Evolutionary conservation across 2,888 invertebrate species (phyloP).

Genomic region (Neria commutata): DNA sequence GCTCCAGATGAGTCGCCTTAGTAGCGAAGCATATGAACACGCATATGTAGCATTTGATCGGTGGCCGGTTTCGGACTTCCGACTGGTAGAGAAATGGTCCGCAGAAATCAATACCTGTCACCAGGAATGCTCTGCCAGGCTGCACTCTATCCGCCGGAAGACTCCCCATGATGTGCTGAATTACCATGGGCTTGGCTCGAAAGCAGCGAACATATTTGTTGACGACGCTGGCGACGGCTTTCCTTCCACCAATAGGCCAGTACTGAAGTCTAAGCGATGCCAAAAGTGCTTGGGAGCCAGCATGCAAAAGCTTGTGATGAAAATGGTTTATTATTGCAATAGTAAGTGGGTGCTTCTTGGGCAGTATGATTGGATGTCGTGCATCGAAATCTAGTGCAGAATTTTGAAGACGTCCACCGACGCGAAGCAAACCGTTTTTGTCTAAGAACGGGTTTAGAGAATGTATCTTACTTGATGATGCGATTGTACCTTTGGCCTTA

Average conservation of each 20-base stretch:
- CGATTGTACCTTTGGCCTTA: not conserved
- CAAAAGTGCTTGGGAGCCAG: not conserved
- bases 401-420: slow-evolving; percentile 5
- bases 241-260: slow-evolving; percentile 18
- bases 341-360: not conserved
- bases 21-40: slow-evolving; percentile 4
- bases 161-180: not conserved
- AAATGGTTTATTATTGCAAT: not conserved
- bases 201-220: slow-evolving; percentile 9
- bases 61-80: not conserved
- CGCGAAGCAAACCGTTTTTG: not conserved
- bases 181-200: not conserved
- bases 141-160: slow-evolving; percentile 3
- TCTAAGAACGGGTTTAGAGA: slow-evolving; percentile 7
- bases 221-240: not conserved
- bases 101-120: slow-evolving; percentile 4
- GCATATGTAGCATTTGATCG: slow-evolving; percentile 12
- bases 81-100: slow-evolving; percentile 5
- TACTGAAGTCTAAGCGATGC: slow-evolving; percentile 5
- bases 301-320: not conserved
- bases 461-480: not conserved
- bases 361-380: slow-evolving; percentile 1
- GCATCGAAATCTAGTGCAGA: not conserved
- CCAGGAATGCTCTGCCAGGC: not conserved
- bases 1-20: slow-evolving; percentile 8